Evolutionary conservation across 2,797 vertebrate species (phyloP).

Genomic region (Chaetophractus vellerosus): DNA sequence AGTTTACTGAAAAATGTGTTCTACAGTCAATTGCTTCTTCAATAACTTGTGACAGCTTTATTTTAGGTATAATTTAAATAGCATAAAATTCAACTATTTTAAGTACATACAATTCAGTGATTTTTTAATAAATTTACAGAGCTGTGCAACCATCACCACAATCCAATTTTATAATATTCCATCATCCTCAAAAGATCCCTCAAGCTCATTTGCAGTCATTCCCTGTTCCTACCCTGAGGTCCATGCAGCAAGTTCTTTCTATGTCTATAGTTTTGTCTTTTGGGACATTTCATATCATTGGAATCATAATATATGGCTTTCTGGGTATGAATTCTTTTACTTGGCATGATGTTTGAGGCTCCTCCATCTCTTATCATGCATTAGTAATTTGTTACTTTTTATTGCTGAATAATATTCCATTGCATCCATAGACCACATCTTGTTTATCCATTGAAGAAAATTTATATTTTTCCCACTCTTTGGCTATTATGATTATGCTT

Average conservation of each 20-base stretch:
- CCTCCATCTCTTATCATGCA: background rate
- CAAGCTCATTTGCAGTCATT: background rate
- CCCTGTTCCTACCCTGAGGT: background rate
- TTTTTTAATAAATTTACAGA: background rate
- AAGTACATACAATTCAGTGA: background rate
- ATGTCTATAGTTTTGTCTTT: background rate
- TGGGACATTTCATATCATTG: background rate
- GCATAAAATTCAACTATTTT: background rate
- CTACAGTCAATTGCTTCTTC: background rate
- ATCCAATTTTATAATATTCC: background rate
- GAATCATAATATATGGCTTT: background rate
- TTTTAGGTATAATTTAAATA: background rate
- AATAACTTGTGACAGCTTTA: slow-evolving; percentile 5
- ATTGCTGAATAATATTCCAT: background rate
- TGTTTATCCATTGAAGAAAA: background rate
- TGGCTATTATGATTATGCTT: background rate
- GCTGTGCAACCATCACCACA: background rate
- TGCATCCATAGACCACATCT: background rate
- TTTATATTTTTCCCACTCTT: background rate
- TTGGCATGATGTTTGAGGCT: background rate
- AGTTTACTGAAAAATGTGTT: slow-evolving; percentile 17
- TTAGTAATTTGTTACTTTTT: background rate
- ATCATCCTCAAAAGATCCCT: background rate
- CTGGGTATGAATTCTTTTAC: background rate
- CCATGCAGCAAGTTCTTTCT: background rate